Conservation (phyloP, 2,888 invertebrate genomes). For the Caenorhabditis wallacei region DNA sequence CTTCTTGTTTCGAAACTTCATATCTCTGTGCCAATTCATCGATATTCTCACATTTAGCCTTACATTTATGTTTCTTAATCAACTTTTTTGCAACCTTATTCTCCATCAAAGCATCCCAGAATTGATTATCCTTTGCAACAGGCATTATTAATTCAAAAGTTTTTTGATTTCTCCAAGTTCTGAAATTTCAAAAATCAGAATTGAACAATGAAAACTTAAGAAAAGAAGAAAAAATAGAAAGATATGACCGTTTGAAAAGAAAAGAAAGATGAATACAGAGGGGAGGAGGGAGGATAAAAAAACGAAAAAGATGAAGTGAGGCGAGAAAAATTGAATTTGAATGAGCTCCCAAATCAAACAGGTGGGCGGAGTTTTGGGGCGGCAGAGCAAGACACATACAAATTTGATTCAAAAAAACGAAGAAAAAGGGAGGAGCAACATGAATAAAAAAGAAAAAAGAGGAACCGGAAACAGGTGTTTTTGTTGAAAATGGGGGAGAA, state of each 20-base stretch:
- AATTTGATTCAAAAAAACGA: conserved; percentile 39
- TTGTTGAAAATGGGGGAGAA: conserved; percentile 17
- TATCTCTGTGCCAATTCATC: conserved; percentile 70
- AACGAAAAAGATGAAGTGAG: conserved; percentile 42
- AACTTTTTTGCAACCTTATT: conserved; percentile 75
- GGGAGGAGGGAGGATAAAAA: background rate
- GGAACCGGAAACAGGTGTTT: conserved; percentile 46
- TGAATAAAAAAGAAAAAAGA: conserved; percentile 1
- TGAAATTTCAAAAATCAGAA: conserved; percentile 2
- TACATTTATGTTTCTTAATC: conserved; percentile 72
- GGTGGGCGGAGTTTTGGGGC: conserved; percentile 47
- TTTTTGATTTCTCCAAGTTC: background rate
- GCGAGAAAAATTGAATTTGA: conserved; percentile 59
- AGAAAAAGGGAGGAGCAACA: conserved; percentile 16
- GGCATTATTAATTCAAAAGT: conserved; percentile 51
- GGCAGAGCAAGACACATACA: conserved; percentile 20
- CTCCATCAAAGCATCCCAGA: conserved; percentile 75
- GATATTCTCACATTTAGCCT: conserved; percentile 64
- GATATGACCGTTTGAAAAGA: conserved; percentile 2
- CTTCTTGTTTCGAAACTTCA: conserved; percentile 71
- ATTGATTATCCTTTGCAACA: conserved; percentile 72
- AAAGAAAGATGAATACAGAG: conserved; percentile 14
- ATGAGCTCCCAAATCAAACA: conserved; percentile 61
- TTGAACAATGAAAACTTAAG: conserved; percentile 7
- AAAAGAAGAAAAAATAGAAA: background rate